Evolutionary conservation across 2,888 invertebrate genomes (phyloP).

Genomic region (Bruchidius siliquastri): DNA sequence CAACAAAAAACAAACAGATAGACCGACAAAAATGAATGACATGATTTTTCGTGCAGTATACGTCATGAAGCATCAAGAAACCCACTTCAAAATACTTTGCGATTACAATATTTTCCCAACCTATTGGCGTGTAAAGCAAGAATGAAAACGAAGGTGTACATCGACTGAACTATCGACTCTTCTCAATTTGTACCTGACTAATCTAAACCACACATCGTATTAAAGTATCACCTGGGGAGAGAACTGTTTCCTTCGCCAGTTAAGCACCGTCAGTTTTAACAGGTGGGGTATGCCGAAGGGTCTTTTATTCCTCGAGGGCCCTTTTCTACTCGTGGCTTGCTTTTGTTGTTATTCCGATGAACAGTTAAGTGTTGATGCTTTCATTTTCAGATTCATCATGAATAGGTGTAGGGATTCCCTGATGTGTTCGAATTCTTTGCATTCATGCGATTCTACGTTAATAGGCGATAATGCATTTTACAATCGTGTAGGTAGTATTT

Average conservation of each 20-base stretch:
- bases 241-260: not conserved
- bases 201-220: slow-evolving; percentile 14
- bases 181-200: slow-evolving; percentile 17
- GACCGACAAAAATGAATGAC: too few species aligned
- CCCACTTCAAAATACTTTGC: too few species aligned
- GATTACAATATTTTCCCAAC: too few species aligned
- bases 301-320: not conserved
- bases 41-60: too few species aligned
- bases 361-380: not conserved
- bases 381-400: not conserved
- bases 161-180: not conserved
- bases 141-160: too few species aligned
- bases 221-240: slow-evolving; percentile 16
- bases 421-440: not conserved
- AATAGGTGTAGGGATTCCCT: not conserved
- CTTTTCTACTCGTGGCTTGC: not conserved
- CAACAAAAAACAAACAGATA: too few species aligned
- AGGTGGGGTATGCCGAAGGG: not conserved
- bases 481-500: too few species aligned
- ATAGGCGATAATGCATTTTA: too few species aligned
- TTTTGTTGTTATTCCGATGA: not conserved
- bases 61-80: too few species aligned
- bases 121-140: too few species aligned
- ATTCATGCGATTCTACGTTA: not conserved
- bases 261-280: not conserved